Base-by-base conservation (phyloP, 1,140 invertebrate genomes). In the Mactra quadrangularis region DNA sequence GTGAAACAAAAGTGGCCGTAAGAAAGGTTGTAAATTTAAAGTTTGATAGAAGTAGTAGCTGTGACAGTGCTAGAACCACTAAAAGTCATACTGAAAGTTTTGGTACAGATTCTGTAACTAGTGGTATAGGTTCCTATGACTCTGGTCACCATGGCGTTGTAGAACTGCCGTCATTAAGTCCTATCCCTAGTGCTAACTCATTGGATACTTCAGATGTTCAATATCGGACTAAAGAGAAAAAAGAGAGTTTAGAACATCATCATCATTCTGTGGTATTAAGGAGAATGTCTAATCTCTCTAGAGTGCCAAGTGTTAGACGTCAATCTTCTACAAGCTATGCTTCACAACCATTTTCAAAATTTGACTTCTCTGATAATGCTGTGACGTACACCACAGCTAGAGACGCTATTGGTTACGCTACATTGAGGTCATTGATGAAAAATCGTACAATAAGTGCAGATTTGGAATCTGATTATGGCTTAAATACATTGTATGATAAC, bases 61-160 rank as follows among this genome's bases (percentile, higher is more conserved):
- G 89, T 84, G 91, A 91, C 35, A 90, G 89, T 74, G 88, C 87
- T 6, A 78, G 86, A 50, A 88, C 87, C 29, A 89, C 88, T 83
- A 93, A 92, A 87, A 93, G 92, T 85, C 85, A 93, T 25, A 90
- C 92, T 35, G 89, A 91, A 64, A 93, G 93, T 86, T 94, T 95
- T 79, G 91, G 91, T 81, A 96, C 96, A 19, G 96, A 97, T 89
- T 96, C 96, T 0, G 96, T 87, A 27, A 90, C 96, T 1, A 96
- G 96, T 85, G 96, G 96, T 33, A 95, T 96, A 9, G 96, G 96
- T 92, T 96, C 96, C 53, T 96, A 95, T 88, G 96, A 96, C 90
- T 96, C 96, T 0, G 94, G 95, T 31, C 93, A 94, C 17, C 94
- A 94, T 33, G 72, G 66, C 7, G 70, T 78, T 27, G 78, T 84